Conservation (phyloP, 2,797 vertebrate genomes). For the Prunella strophiata region DNA sequence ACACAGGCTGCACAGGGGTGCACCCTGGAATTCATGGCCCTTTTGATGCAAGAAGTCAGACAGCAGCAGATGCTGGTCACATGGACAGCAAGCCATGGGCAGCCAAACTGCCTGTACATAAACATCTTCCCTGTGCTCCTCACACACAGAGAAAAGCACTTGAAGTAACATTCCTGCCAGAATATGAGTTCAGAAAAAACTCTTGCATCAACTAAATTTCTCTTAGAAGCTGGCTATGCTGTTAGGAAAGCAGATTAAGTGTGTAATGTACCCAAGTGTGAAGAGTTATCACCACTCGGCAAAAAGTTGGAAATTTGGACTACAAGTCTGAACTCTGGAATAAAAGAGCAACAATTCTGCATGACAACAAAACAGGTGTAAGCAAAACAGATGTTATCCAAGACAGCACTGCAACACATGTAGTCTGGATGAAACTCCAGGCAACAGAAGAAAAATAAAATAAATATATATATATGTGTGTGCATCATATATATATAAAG, state of each 20-base stretch:
- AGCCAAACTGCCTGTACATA: neutral
- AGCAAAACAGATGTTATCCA: conserved; percentile 17
- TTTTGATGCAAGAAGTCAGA: neutral
- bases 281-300: neutral
- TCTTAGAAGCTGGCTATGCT: neutral
- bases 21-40: neutral
- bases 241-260: neutral
- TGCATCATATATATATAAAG: neutral
- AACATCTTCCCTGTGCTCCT: neutral
- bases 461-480: neutral
- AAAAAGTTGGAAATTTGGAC: neutral
- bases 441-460: conserved; percentile 1
- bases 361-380: conserved; percentile 38
- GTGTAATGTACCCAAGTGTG: neutral
- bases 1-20: neutral
- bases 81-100: neutral
- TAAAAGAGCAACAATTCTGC: conserved; percentile 3
- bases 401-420: conserved; percentile 10
- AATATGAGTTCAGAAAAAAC: neutral
- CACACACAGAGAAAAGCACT: neutral
- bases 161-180: neutral
- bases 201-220: neutral
- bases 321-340: neutral
- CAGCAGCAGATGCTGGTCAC: conserved; percentile 1
- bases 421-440: conserved; percentile 35